Evolutionary conservation across 2,113 vertebrate genomes (phyloP).

Genomic region (Carollia perspicillata): DNA sequence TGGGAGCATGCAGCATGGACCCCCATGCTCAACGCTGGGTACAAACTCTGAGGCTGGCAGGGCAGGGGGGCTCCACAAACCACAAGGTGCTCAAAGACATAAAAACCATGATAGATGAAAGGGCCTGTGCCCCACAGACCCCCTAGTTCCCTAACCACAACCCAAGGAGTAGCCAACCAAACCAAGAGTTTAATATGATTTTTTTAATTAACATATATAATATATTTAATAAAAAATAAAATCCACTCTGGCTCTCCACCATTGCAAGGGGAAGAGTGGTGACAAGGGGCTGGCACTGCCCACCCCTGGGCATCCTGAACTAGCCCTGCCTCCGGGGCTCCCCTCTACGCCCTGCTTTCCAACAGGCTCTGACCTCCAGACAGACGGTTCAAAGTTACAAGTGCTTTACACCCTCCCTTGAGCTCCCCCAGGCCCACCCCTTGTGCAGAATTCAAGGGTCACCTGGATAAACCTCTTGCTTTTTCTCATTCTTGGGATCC

Average conservation of each 20-base stretch:
- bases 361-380: constrained; percentile 71
- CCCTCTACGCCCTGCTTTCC: constrained; percentile 49
- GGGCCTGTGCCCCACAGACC: background rate
- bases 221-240: constrained; percentile 84
- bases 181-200: constrained; percentile 9
- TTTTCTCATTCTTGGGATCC: constrained; percentile 55
- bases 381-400: constrained; percentile 76
- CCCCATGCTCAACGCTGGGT: background rate
- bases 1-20: background rate
- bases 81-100: background rate
- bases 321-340: constrained; percentile 47
- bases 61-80: background rate
- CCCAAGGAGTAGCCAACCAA: constrained; percentile 32
- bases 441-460: constrained; percentile 1
- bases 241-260: constrained; percentile 79
- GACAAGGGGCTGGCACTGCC: constrained; percentile 58
- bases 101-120: background rate
- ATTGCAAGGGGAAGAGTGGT: constrained; percentile 51
- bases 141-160: background rate
- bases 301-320: constrained; percentile 27
- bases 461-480: constrained; percentile 38
- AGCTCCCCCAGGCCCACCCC: background rate
- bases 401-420: constrained; percentile 67
- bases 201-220: constrained; percentile 83
- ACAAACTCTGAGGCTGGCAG: background rate